Conservation (phyloP, 2,888 invertebrate species). For the Melieria crassipennis region DNA sequence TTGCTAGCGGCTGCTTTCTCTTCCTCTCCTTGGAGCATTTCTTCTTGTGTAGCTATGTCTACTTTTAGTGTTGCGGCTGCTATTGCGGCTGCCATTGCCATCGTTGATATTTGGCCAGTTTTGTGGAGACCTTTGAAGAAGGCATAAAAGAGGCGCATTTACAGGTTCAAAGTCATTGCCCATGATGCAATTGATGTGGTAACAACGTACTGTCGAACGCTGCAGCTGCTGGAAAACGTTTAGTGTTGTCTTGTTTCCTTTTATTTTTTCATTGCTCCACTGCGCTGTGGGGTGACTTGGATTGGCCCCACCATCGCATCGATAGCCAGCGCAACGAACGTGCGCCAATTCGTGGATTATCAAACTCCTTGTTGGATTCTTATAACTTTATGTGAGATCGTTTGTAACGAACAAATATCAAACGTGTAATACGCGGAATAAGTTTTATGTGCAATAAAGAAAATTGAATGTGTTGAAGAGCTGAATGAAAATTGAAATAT, state of each 20-base stretch:
- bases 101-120: slow-evolving; percentile 27
- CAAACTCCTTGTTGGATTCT: no score
- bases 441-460: neutral
- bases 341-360: no score
- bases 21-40: neutral
- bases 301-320: no score
- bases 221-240: slow-evolving; percentile 25
- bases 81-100: slow-evolving; percentile 5
- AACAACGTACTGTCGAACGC: slow-evolving; percentile 55
- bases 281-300: no score
- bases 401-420: no score
- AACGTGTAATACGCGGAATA: slow-evolving; percentile 8
- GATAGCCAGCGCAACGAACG: no score
- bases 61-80: neutral
- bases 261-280: neutral
- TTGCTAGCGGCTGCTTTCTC: slow-evolving; percentile 36
- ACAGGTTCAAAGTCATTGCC: slow-evolving; percentile 67
- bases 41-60: neutral
- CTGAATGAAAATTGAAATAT: no score
- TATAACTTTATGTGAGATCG: no score
- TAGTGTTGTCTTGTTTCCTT: slow-evolving; percentile 2
- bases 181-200: slow-evolving; percentile 67
- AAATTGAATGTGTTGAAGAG: no score
- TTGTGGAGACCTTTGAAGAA: slow-evolving; percentile 60
- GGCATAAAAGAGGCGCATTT: slow-evolving; percentile 67